phyloP scores from a whole-genome alignment of 2,888 invertebrate genomes.

The Tyria jacobaeae region DNA sequence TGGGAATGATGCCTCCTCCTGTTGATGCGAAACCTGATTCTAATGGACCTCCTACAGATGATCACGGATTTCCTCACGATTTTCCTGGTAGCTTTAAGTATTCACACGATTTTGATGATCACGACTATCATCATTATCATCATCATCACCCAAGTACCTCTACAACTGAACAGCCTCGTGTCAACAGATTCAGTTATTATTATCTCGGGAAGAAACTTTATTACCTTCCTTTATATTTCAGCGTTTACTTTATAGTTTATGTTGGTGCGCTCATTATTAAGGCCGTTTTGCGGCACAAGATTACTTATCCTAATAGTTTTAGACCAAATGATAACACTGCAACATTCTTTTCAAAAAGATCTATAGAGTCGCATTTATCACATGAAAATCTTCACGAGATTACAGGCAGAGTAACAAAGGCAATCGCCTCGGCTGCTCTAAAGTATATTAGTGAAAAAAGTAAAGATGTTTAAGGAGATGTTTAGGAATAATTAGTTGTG shows the following conservation, averaged over 20 bases:
- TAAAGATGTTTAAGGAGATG: slow-evolving; percentile 22
- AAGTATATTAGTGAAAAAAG: slow-evolving; percentile 67
- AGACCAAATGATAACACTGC: slow-evolving; percentile 75
- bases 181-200: slow-evolving; percentile 90
- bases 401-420: slow-evolving; percentile 78
- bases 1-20: slow-evolving; percentile 76
- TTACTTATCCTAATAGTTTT: slow-evolving; percentile 87
- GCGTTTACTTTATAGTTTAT: slow-evolving; percentile 90
- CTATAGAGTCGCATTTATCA: slow-evolving; percentile 76
- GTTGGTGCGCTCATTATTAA: slow-evolving; percentile 90
- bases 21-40: slow-evolving; percentile 60
- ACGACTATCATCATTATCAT: slow-evolving; percentile 72
- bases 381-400: slow-evolving; percentile 82
- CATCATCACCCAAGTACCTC: slow-evolving; percentile 61
- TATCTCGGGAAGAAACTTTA: slow-evolving; percentile 91
- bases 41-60: slow-evolving; percentile 44
- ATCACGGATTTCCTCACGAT: slow-evolving; percentile 79
- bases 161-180: slow-evolving; percentile 85
- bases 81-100: slow-evolving; percentile 79
- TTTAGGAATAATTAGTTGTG: slow-evolving; percentile 63
- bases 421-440: slow-evolving; percentile 74
- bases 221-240: slow-evolving; percentile 92
- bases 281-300: slow-evolving; percentile 91
- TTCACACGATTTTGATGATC: slow-evolving; percentile 76
- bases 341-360: slow-evolving; percentile 77